These are phyloP conservation scores for Rhinolophus sinicus DNA, from an alignment of 2,113 vertebrate species.

Conservation along the genomic window DNA sequence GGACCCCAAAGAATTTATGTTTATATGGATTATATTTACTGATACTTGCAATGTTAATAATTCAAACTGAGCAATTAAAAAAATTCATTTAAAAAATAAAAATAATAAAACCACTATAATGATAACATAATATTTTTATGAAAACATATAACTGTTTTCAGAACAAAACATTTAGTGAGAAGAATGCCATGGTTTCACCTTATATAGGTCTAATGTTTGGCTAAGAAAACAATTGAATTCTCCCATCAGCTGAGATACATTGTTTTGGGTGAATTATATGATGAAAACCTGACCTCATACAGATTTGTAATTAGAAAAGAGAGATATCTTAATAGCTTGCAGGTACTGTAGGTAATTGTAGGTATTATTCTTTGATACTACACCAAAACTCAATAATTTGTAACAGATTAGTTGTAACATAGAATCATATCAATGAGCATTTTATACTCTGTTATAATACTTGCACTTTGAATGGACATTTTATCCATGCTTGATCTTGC, in stretches of 20 bases:
- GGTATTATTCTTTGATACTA: constrained; percentile 8
- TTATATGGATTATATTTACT: neutral
- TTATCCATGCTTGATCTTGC: neutral
- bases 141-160: neutral
- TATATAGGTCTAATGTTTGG: neutral
- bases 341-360: neutral
- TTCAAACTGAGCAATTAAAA: neutral
- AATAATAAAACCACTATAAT: neutral
- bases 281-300: neutral
- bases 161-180: neutral
- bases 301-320: neutral
- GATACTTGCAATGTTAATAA: neutral
- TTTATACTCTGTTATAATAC: neutral
- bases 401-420: neutral
- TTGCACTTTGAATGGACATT: neutral
- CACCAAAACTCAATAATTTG: neutral
- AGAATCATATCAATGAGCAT: constrained; percentile 13
- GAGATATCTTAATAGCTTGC: constrained; percentile 27
- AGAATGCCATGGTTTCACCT: neutral
- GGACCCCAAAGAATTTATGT: neutral
- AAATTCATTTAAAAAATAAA: constrained; percentile 1
- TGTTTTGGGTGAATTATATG: neutral
- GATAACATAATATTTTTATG: neutral
- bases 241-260: neutral
- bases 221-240: constrained; percentile 15